Conservation (phyloP, 2,113 vertebrate species). For the Leuciscus idus region DNA sequence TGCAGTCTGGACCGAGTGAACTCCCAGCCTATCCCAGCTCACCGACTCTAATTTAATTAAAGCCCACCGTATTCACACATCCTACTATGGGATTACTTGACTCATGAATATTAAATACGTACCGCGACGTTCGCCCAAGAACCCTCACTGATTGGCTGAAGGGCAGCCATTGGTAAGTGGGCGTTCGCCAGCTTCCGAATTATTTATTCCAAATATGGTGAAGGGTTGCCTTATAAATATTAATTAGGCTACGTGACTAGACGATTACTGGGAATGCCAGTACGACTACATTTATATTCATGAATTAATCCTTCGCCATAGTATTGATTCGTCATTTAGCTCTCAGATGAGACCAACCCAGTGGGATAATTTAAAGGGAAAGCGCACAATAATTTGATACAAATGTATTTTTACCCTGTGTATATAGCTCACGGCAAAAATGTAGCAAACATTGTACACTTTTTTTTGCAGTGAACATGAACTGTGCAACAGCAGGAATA, state of each 20-base stretch:
- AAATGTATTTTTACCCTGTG: neutral
- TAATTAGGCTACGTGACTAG: neutral
- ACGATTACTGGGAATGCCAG: neutral
- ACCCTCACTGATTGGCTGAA: neutral
- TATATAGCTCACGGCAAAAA: neutral
- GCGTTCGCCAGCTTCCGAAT: neutral
- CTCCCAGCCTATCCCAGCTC: slow-evolving; percentile 80
- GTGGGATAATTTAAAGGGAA: slow-evolving; percentile 46
- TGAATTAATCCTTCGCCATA: neutral
- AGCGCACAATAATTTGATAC: neutral
- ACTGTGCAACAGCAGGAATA: neutral
- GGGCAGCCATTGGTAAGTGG: neutral
- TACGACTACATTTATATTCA: neutral
- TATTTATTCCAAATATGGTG: neutral
- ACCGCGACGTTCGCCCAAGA: neutral
- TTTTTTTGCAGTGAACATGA: neutral
- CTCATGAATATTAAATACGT: slow-evolving; percentile 30
- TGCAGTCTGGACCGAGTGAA: slow-evolving; percentile 66
- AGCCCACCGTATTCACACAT: neutral
- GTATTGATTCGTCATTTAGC: neutral
- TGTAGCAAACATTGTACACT: neutral
- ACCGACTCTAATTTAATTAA: slow-evolving; percentile 67
- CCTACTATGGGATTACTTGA: neutral
- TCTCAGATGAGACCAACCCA: slow-evolving; percentile 59
- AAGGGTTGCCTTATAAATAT: neutral